A percentile compares a stretch with the other conserved stretches of the same genome.
These are phyloP conservation scores for Phengaris alcon DNA, from an alignment of 2,888 invertebrate genomes.

Conservation along the genomic window DNA sequence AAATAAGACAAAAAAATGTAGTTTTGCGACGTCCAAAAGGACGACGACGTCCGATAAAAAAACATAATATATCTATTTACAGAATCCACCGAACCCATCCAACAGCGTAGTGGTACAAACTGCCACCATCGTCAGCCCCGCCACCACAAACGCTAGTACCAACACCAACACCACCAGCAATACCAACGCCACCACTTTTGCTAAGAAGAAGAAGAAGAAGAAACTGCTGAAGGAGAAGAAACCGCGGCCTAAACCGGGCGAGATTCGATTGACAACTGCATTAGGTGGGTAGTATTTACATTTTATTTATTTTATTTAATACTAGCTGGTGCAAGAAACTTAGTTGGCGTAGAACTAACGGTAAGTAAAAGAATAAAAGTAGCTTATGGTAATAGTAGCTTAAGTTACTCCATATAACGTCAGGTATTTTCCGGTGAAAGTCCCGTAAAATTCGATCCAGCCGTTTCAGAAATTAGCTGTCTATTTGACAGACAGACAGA, in stretches of 20 bases:
- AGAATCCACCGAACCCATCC: slow-evolving; percentile 61
- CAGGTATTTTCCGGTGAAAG: too few species aligned
- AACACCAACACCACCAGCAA: slow-evolving; percentile 51
- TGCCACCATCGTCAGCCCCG: slow-evolving; percentile 67
- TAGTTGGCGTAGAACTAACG: too few species aligned
- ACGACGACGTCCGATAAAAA: too few species aligned
- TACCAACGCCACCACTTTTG: slow-evolving; percentile 44
- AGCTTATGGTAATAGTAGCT: too few species aligned
- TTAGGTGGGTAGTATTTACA: slow-evolving; percentile 65
- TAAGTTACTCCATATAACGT: too few species aligned
- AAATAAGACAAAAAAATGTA: too few species aligned
- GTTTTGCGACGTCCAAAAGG: too few species aligned
- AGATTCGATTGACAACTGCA: slow-evolving; percentile 88
- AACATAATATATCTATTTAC: not conserved
- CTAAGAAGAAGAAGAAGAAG: slow-evolving; percentile 90
- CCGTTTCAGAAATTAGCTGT: too few species aligned
- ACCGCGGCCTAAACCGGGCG: slow-evolving; percentile 90
- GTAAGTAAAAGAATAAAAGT: too few species aligned
- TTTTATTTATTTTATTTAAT: not conserved
- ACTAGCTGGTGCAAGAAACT: too few species aligned
- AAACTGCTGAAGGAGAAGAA: slow-evolving; percentile 88
- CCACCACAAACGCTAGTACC: slow-evolving; percentile 52
- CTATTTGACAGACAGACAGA: too few species aligned
- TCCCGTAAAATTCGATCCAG: too few species aligned
- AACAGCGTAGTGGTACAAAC: slow-evolving; percentile 73